Conservation (phyloP, 2,888 invertebrate genomes). For the Bellardia bayeri region DNA sequence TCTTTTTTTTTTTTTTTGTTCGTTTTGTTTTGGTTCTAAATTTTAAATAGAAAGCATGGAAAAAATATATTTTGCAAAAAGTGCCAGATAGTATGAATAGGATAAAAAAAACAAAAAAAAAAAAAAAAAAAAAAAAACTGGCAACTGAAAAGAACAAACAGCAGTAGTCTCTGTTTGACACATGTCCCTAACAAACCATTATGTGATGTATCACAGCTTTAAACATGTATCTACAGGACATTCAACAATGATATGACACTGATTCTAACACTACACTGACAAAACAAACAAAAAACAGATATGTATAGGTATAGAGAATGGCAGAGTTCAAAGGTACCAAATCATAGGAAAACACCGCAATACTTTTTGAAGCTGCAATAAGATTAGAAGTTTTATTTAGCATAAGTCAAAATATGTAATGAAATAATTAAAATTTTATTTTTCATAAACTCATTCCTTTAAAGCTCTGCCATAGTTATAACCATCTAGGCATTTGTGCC, state of each 20-base stretch:
- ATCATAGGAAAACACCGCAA: not conserved
- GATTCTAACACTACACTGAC: not conserved
- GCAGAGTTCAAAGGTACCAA: not conserved
- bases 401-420: too few relatives aligned
- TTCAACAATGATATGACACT: constrained; percentile 59
- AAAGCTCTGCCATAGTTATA: not conserved
- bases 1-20: not conserved
- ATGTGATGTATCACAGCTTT: constrained; percentile 71
- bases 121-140: constrained; percentile 28
- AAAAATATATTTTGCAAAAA: constrained; percentile 18
- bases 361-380: too few relatives aligned
- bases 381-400: too few relatives aligned
- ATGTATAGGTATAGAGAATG: not conserved
- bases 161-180: constrained; percentile 63
- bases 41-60: not conserved
- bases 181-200: constrained; percentile 72
- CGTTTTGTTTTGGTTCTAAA: too few relatives aligned
- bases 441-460: not conserved
- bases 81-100: constrained; percentile 3
- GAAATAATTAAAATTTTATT: not conserved
- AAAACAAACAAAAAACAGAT: not conserved
- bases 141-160: constrained; percentile 52
- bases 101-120: constrained; percentile 24
- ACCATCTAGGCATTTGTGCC: not conserved
- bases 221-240: constrained; percentile 68